A percentile compares a stretch with the other conserved stretches of the same genome.
Evolutionary conservation across 92 coral and sea anemone genomes (phyloP).

Genomic region (Zoanthus gigantus): DNA sequence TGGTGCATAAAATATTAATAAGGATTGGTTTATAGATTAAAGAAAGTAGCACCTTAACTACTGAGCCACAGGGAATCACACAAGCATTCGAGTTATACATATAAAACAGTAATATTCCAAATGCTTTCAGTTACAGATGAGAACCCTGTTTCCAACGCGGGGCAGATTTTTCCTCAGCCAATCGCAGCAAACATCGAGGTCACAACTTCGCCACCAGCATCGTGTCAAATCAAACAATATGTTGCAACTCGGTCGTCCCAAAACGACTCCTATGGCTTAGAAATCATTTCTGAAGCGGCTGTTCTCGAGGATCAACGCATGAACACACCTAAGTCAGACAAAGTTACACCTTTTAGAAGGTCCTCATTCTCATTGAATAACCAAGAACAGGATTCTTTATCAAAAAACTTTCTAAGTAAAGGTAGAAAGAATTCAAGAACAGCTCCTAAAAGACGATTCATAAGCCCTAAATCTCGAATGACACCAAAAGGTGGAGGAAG

Average conservation of each 20-base stretch:
- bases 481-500: not conserved
- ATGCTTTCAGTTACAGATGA: constrained; percentile 1
- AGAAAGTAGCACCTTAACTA: too few species aligned
- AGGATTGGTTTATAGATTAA: not conserved
- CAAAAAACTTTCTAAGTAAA: not conserved
- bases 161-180: not conserved
- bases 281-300: constrained; percentile 22
- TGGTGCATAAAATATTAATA: too few species aligned
- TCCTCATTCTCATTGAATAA: not conserved
- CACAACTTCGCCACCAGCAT: constrained; percentile 17
- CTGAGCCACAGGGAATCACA: too few species aligned
- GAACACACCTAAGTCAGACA: not conserved
- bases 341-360: not conserved
- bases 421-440: not conserved
- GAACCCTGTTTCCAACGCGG: not conserved
- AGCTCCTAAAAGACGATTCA: not conserved
- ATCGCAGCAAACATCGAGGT: constrained; percentile 42
- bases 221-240: constrained; percentile 17
- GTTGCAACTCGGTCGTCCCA: not conserved
- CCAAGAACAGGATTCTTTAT: not conserved
- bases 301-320: not conserved
- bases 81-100: not conserved
- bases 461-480: constrained; percentile 1
- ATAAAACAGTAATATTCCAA: not conserved
- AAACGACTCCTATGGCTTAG: not conserved